Percentiles rank a stretch among this genome's conserved stretches.
Conservation (phyloP, 2,888 invertebrate species). For the Temnothorax rugatulus region DNA sequence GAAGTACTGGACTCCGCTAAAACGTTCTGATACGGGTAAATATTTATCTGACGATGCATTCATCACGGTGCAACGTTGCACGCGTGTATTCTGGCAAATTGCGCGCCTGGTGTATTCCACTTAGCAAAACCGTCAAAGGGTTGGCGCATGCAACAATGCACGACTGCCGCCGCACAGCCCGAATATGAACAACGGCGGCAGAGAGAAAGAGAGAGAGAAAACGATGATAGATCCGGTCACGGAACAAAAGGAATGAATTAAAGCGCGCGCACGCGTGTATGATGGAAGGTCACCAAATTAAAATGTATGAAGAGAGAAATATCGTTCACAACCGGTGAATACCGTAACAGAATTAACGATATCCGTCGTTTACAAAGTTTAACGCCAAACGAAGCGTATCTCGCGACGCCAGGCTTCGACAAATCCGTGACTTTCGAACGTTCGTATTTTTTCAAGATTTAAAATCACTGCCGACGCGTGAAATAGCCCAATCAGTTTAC, state of each 20-base stretch:
- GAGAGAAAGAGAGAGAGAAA: slow-evolving; percentile 43
- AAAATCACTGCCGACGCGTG: not conserved
- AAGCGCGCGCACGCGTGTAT: slow-evolving; percentile 57
- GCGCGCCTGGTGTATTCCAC: slow-evolving; percentile 66
- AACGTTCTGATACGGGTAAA: slow-evolving; percentile 31
- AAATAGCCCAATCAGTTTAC: not conserved
- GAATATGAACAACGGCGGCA: slow-evolving; percentile 60
- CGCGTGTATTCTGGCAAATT: slow-evolving; percentile 66
- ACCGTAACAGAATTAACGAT: slow-evolving; percentile 61
- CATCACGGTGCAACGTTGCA: slow-evolving; percentile 6
- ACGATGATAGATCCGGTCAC: slow-evolving; percentile 72
- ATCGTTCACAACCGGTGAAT: slow-evolving; percentile 48
- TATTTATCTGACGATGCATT: slow-evolving; percentile 43
- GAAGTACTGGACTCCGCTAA: not conserved
- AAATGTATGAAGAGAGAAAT: slow-evolving; percentile 69
- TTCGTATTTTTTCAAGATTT: slow-evolving; percentile 3
- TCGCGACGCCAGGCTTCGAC: slow-evolving; percentile 12
- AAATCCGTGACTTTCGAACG: slow-evolving; percentile 18
- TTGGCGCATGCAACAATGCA: slow-evolving; percentile 65
- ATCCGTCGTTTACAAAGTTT: slow-evolving; percentile 43
- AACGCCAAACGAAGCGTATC: slow-evolving; percentile 30
- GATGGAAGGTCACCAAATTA: slow-evolving; percentile 69
- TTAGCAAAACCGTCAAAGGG: slow-evolving; percentile 64
- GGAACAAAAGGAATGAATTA: slow-evolving; percentile 76
- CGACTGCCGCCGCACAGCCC: slow-evolving; percentile 35